Percentiles rank a stretch among this genome's conserved stretches.
Conservation (phyloP, 2,888 invertebrate species). For the Eristalinus sepulchralis region DNA sequence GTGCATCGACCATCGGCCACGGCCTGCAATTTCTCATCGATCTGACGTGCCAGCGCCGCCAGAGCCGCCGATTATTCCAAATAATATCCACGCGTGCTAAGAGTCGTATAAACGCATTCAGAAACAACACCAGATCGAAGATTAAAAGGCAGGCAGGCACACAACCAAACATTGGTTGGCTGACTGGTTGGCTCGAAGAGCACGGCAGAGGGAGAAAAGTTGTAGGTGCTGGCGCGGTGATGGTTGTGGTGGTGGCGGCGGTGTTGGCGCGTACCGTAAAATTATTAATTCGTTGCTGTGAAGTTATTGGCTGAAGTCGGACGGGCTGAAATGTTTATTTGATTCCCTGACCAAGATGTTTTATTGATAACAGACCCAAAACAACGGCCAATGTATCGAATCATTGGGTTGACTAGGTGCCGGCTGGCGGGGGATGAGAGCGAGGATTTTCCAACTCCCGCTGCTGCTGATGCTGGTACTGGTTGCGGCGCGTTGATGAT, state of each 20-base stretch:
- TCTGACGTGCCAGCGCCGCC: slow-evolving; percentile 14
- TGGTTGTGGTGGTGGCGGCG: not conserved
- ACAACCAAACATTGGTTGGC: slow-evolving; percentile 21
- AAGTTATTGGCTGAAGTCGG: slow-evolving; percentile 78
- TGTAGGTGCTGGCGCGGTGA: not conserved
- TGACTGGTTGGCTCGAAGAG: not conserved
- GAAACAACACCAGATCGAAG: slow-evolving; percentile 56
- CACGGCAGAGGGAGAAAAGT: not conserved
- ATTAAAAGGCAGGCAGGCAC: slow-evolving; percentile 40
- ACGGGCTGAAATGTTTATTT: slow-evolving; percentile 79
- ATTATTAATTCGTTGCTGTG: slow-evolving; percentile 77
- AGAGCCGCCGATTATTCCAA: slow-evolving; percentile 37
- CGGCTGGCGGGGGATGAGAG: not conserved
- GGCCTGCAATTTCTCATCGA: slow-evolving; percentile 47
- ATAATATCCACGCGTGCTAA: slow-evolving; percentile 63
- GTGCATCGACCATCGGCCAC: slow-evolving; percentile 9
- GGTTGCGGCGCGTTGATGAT: slow-evolving; percentile 32
- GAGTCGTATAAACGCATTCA: slow-evolving; percentile 57
- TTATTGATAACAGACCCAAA: slow-evolving; percentile 77
- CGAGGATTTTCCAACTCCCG: slow-evolving; percentile 45
- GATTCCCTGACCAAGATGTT: slow-evolving; percentile 79
- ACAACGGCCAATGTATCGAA: slow-evolving; percentile 65
- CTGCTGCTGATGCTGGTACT: slow-evolving; percentile 24
- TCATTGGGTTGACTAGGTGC: not conserved
- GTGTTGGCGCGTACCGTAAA: slow-evolving; percentile 60